phyloP scores from a whole-genome alignment of 2,113 vertebrate species.

The Chinchilla lanigera region DNA sequence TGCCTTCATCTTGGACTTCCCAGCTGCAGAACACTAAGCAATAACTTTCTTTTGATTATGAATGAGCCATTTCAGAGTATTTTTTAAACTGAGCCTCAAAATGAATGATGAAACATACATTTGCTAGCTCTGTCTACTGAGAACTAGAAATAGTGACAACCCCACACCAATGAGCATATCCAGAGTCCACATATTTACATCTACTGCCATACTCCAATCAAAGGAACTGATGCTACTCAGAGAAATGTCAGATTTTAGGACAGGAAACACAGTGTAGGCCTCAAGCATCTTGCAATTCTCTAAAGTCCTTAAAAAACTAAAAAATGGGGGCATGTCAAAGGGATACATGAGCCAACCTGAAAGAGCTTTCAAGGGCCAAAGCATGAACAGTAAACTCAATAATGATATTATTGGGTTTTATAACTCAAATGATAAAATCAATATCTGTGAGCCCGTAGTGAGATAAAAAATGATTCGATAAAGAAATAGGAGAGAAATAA shows the following conservation, averaged over 20 bases:
- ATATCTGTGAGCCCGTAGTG: neutral
- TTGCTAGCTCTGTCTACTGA: neutral
- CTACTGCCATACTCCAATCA: neutral
- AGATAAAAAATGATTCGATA: slow-evolving; percentile 39
- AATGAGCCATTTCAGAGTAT: neutral
- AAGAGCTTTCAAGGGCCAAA: neutral
- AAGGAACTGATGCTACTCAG: neutral
- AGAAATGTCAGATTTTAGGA: neutral
- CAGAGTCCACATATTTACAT: neutral
- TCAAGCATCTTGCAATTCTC: neutral
- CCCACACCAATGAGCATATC: neutral
- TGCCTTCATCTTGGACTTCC: neutral
- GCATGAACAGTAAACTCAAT: neutral
- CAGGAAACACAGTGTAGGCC: neutral
- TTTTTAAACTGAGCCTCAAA: neutral
- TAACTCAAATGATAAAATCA: slow-evolving; percentile 34
- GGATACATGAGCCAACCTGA: neutral
- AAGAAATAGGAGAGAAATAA: slow-evolving; percentile 1
- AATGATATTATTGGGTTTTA: neutral
- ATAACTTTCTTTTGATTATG: neutral
- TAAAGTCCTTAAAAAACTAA: neutral
- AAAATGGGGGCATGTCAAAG: neutral
- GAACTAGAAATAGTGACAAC: neutral
- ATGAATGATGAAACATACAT: neutral
- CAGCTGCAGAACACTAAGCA: neutral